Percentiles rank a stretch among this genome's conserved stretches.
These are phyloP conservation scores for Pholis gunnellus DNA, from an alignment of 2,113 vertebrate genomes.

Conservation along the genomic window DNA sequence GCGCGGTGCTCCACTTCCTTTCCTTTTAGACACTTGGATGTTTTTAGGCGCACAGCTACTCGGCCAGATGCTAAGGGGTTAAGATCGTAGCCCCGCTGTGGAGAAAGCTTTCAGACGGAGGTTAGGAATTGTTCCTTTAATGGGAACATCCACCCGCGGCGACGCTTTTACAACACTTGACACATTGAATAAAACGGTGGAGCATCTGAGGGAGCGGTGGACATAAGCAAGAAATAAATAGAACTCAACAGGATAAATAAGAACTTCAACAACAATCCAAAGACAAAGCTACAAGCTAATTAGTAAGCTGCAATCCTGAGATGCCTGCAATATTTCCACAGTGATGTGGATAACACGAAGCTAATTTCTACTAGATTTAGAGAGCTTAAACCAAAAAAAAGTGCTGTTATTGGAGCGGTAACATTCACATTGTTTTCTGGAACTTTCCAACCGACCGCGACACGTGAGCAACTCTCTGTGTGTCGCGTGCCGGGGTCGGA, in stretches of 20 bases:
- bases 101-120: slow-evolving; percentile 53
- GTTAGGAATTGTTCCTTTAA: slow-evolving; percentile 39
- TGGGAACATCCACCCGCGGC: slow-evolving; percentile 48
- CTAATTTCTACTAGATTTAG: neutral
- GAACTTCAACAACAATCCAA: neutral
- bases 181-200: slow-evolving; percentile 28
- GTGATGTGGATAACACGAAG: neutral
- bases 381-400: neutral
- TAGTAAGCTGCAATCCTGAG: neutral
- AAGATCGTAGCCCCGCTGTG: slow-evolving; percentile 25
- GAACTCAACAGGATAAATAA: neutral
- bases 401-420: neutral
- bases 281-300: neutral
- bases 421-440: neutral
- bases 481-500: too few species aligned
- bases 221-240: neutral
- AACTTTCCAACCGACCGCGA: neutral
- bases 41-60: slow-evolving; percentile 8
- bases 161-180: slow-evolving; percentile 14
- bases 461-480: neutral
- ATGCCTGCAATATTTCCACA: neutral
- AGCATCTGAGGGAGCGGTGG: neutral
- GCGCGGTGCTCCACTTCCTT: neutral
- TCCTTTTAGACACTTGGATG: neutral
- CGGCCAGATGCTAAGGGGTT: slow-evolving; percentile 20